phyloP scores from a whole-genome alignment of 37 sponge, comb jelly and placozoan genomes.

The Halichondria panicea region DNA sequence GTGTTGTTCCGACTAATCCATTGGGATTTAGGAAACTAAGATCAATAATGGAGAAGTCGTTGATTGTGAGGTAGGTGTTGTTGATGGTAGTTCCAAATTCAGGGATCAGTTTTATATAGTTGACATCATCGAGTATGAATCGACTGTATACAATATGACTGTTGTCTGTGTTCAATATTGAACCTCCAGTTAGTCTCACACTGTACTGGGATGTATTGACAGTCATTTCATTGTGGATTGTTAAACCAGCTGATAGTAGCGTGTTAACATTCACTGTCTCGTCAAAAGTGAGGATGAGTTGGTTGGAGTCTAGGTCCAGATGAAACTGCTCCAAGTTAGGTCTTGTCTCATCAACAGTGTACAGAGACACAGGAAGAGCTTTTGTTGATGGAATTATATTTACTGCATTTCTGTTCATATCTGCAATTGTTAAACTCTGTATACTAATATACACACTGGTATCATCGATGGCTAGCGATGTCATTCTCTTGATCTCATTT shows the following conservation, averaged over 20 bases:
- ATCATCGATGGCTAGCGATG: slow-evolving; percentile 49
- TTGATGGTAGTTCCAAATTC: slow-evolving; percentile 49
- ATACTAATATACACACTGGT: slow-evolving; percentile 50
- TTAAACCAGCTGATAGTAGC: slow-evolving; percentile 2
- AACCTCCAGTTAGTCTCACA: slow-evolving; percentile 36
- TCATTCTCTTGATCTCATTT: slow-evolving; percentile 80
- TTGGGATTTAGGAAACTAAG: slow-evolving; percentile 37
- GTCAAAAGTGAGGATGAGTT: slow-evolving; percentile 74
- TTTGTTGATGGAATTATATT: slow-evolving; percentile 6
- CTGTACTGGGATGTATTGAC: neutral
- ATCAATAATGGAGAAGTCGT: slow-evolving; percentile 52
- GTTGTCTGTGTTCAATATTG: slow-evolving; percentile 45
- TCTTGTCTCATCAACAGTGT: slow-evolving; percentile 49
- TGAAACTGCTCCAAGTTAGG: slow-evolving; percentile 56
- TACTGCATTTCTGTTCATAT: slow-evolving; percentile 80
- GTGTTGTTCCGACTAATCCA: slow-evolving; percentile 36
- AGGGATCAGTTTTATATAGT: slow-evolving; percentile 69
- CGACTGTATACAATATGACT: slow-evolving; percentile 50
- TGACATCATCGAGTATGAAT: slow-evolving; percentile 47
- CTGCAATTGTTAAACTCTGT: slow-evolving; percentile 60
- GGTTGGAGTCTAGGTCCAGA: slow-evolving; percentile 74
- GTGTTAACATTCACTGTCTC: slow-evolving; percentile 73
- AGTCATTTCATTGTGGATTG: slow-evolving; percentile 42
- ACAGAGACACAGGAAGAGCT: slow-evolving; percentile 53
- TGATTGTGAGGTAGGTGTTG: slow-evolving; percentile 75